Base-by-base conservation (phyloP, 1,140 invertebrate species). In the Drosophila malerkotliana region DNA sequence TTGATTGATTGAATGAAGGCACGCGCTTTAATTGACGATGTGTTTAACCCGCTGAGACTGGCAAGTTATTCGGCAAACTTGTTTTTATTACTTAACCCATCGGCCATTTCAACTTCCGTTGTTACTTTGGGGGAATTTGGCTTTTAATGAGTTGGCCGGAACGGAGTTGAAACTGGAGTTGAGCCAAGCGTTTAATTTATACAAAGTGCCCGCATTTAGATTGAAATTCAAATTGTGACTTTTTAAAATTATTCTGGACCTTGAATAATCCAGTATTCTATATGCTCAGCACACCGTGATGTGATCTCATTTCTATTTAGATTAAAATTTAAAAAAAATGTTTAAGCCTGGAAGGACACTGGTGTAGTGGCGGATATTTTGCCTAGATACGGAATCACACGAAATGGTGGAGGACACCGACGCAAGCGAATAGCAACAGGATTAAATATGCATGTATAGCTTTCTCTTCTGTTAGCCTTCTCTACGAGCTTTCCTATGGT, bases 401-500 rank as follows among this genome's bases (percentile, higher is more conserved):
- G 4, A n/a, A 37, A 37, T 37, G 34, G 34, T 12, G 34, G 12
- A 37, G 12, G 34, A 37, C 39, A 44, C 14, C 18, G 28, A 34
- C 37, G 39, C 30, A 54, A 41, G 52, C 67, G 58, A 45, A 68
- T 80, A 24, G 21, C 15, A 47, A 10, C 7, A 47, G 44, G 44
- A 47, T 47, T 21, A 18, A 47, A 47, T 21, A 21, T 47, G 44
- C 44, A 47, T 59, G 41, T 44, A 14, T 44, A 15, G n/a, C 41
- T 14, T 18, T 44, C 41, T 18, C 41, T 14, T 12, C 14, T 44
- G 14, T 44, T n/a, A 15, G 41, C 8, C 34, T 47, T 45, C 32
- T 41, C 28, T 15, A 26, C 37, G 67, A 72, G 76, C 77, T 77
- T 63, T 79, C 62, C 73, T 61, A 74, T 58, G 77, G 73, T 54